phyloP scores from a whole-genome alignment of 35 echinoderm and acorn worm genomes.

The Anneissia japonica region DNA sequence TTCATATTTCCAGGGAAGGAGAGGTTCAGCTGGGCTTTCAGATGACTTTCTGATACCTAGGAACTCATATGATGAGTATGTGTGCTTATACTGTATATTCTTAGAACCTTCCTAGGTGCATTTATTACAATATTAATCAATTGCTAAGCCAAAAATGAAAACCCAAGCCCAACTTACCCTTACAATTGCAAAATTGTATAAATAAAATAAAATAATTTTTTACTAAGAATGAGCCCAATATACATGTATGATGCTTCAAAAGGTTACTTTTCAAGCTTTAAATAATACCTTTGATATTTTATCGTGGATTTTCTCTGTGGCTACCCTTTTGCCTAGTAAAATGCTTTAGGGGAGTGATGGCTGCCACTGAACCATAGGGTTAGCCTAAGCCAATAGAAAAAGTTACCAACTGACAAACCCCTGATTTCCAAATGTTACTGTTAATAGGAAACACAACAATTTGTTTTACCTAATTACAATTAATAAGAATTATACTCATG shows the following conservation, averaged over 20 bases:
- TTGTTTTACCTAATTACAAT: no score
- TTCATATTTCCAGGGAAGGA: constrained; percentile 59
- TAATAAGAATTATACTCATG: no score
- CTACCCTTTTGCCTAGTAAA: no score
- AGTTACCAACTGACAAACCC: no score
- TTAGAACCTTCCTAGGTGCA: background rate
- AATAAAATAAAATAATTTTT: background rate
- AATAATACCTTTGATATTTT: no score
- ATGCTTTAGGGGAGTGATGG: no score
- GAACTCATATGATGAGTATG: constrained; percentile 68
- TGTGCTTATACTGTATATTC: background rate
- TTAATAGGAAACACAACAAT: no score
- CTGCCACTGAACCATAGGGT: no score
- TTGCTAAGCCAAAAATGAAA: background rate
- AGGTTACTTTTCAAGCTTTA: no score
- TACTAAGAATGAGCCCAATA: background rate
- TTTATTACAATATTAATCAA: background rate
- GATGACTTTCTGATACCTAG: constrained; percentile 84
- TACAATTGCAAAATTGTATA: background rate
- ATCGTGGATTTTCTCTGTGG: no score
- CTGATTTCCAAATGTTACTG: no score
- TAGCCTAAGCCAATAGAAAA: no score
- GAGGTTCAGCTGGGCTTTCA: constrained; percentile 82
- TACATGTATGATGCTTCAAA: background rate
- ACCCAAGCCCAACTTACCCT: background rate